phyloP scores from a whole-genome alignment of 2,797 vertebrate genomes.

The Xenopus petersii region DNA sequence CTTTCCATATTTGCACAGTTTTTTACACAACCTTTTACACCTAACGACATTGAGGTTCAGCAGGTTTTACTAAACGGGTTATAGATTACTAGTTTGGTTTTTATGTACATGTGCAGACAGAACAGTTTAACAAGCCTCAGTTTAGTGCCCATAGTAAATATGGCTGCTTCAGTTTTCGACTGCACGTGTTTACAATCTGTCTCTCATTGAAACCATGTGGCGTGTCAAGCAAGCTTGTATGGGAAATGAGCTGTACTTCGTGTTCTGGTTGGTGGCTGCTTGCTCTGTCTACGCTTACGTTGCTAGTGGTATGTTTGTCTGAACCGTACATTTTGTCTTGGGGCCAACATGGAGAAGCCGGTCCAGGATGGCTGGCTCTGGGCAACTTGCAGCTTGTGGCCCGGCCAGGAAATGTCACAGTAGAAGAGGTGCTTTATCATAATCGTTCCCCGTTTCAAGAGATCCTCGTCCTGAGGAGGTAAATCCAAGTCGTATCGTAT shows the following conservation, averaged over 20 bases:
- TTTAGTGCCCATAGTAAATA: no score
- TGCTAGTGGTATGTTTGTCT: slow-evolving; percentile 12
- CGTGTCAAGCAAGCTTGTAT: slow-evolving; percentile 2
- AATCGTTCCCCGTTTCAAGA: slow-evolving; percentile 88
- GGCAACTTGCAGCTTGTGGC: slow-evolving; percentile 88
- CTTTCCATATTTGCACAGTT: no score
- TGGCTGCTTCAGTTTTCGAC: no score
- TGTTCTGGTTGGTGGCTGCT: background rate
- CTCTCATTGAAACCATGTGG: slow-evolving; percentile 9
- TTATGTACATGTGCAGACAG: no score
- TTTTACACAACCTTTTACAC: no score
- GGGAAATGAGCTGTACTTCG: background rate
- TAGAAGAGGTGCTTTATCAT: slow-evolving; percentile 85
- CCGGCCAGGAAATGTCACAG: slow-evolving; percentile 89
- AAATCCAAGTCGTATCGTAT: background rate
- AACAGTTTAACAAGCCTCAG: no score
- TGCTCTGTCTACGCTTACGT: background rate
- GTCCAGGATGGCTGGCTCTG: slow-evolving; percentile 91
- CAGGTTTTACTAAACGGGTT: no score
- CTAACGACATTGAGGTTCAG: no score
- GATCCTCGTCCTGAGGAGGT: slow-evolving; percentile 92
- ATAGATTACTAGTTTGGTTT: no score
- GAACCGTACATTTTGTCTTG: background rate
- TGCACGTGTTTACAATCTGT: no score
- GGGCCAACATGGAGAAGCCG: slow-evolving; percentile 43